A percentile compares a stretch with the other conserved stretches of the same genome.
Conservation (phyloP, 2,888 invertebrate genomes). For the Carabus problematicus region DNA sequence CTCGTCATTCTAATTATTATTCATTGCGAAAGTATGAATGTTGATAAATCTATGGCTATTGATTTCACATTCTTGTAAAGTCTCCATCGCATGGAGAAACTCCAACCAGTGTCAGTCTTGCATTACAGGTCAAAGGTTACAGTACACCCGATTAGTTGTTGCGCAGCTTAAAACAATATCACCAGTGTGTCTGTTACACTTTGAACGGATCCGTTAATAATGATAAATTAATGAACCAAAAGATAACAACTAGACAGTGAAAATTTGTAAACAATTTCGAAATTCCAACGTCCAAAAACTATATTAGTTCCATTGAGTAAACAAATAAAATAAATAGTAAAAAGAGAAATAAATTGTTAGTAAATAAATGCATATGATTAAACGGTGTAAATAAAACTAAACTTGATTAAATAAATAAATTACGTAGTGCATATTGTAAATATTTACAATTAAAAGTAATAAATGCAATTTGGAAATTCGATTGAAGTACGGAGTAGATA, state of each 20-base stretch:
- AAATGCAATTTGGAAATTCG: conserved; percentile 64
- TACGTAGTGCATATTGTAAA: background rate
- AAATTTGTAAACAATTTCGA: background rate
- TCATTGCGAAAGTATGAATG: background rate
- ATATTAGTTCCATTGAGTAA: background rate
- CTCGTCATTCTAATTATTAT: no score
- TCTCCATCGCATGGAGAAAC: conserved; percentile 13
- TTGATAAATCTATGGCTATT: conserved; percentile 23
- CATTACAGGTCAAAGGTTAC: conserved; percentile 32
- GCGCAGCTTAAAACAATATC: background rate
- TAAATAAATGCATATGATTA: background rate
- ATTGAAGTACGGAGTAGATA: conserved; percentile 67
- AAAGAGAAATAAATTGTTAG: background rate
- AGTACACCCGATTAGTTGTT: conserved; percentile 1
- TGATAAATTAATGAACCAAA: background rate
- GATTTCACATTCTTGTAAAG: conserved; percentile 18
- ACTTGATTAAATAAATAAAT: background rate
- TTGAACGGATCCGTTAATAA: background rate
- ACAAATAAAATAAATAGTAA: background rate
- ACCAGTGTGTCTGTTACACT: background rate
- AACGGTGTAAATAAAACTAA: background rate
- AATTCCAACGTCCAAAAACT: background rate
- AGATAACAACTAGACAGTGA: background rate
- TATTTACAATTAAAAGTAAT: conserved; percentile 17
- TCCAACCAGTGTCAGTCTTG: conserved; percentile 28